Base-by-base conservation (phyloP, 2,888 invertebrate genomes). In the Tenthredo scrophulariae region DNA sequence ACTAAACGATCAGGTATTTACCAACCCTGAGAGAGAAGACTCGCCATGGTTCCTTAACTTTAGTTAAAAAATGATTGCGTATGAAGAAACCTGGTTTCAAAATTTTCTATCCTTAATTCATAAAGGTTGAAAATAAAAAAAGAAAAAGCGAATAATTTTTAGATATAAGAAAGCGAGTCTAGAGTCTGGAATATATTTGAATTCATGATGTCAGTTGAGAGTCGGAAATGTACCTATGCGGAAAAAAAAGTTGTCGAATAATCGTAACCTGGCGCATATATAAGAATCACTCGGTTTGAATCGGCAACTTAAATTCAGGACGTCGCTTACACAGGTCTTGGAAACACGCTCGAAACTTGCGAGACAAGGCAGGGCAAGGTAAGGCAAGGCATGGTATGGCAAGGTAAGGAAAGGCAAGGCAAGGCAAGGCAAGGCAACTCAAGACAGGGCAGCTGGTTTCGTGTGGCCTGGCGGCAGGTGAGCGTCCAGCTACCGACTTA, bases 401-500 rank as follows among this genome's bases (percentile, higher is more conserved):
- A 22, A 58, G 22, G 75, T 40, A 33, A 82, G 33, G 62, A 2
- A 37, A 26, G 62, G 40, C 26, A 40, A 5, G 46, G 54, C 54
- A 33, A 10, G 77, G 46, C 50, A 22, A 54, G 22, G 75, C 58
- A 33, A 82, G 33, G 65, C 22, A 40, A 40, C 58, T 37, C 79
- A 33, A 33, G 46, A 58, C 58, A 46, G 46, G 62, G 84, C 75
- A 72, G 67, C 79, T 79, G 74, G 84, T 62, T 65, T 62, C 84
- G 84, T 62, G 80, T 37, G 85, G 58, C 75, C 74, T 67, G 83
- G 83, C 82, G 85, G 85, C 85, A 85, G 85, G 85, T 85, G 85
- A 86, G 87, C 86, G 87, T 86, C 85, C 70, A 54, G 83, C 85
- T 86, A 85, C 86, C 85, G 84, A 86, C 86, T 84, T 85, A 72